A percentile compares a stretch with the other conserved stretches of the same genome.
Conservation (phyloP, 2,888 invertebrate species). For the Brachyopa scutellaris region DNA sequence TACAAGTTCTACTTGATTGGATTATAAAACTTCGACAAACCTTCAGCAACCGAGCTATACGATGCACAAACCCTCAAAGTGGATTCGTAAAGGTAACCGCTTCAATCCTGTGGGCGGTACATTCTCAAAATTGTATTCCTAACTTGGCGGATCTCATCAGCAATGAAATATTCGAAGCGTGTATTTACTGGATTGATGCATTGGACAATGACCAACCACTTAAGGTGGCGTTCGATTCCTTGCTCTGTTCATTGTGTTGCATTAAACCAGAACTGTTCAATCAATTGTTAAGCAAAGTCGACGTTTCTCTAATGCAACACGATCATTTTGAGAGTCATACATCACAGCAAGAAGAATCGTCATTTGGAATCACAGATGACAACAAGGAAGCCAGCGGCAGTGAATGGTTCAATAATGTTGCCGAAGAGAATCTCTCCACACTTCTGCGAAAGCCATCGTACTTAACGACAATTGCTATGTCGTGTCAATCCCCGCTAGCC, state of each 20-base stretch:
- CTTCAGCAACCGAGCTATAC: constrained; percentile 77
- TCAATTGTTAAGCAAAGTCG: constrained; percentile 88
- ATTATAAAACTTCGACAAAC: constrained; percentile 82
- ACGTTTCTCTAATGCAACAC: constrained; percentile 81
- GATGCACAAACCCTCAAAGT: constrained; percentile 81
- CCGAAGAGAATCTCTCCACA: constrained; percentile 83
- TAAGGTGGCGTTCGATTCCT: constrained; percentile 92
- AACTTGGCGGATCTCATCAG: constrained; percentile 88
- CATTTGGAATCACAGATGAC: constrained; percentile 86
- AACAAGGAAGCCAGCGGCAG: constrained; percentile 84
- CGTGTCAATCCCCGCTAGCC: constrained; percentile 91
- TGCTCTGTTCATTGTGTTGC: constrained; percentile 93
- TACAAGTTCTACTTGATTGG: constrained; percentile 89
- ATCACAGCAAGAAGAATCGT: constrained; percentile 42
- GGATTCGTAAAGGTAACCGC: constrained; percentile 89
- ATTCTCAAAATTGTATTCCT: constrained; percentile 85
- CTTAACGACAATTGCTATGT: constrained; percentile 89
- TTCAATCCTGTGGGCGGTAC: constrained; percentile 90
- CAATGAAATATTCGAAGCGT: constrained; percentile 88
- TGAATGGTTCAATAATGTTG: constrained; percentile 85
- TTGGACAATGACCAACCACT: constrained; percentile 87
- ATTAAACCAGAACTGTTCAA: constrained; percentile 91
- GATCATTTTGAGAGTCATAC: constrained; percentile 41
- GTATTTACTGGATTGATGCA: constrained; percentile 90
- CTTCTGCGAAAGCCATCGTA: constrained; percentile 85